A percentile compares a stretch with the other conserved stretches of the same genome.
These are phyloP conservation scores for Morpho helenor DNA, from an alignment of 2,888 invertebrate species.

Conservation along the genomic window DNA sequence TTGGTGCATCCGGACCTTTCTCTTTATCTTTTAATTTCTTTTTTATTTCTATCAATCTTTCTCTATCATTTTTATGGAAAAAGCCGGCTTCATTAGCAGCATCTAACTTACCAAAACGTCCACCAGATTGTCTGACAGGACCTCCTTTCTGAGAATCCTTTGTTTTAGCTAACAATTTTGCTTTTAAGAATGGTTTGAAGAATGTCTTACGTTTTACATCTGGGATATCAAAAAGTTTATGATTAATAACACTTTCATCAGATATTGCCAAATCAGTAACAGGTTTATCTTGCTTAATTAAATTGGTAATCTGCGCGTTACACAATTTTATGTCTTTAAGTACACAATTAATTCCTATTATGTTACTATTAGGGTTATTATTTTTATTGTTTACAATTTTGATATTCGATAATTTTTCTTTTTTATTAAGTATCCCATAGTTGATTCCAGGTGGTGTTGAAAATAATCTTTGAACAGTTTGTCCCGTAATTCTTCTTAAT, in stretches of 20 bases:
- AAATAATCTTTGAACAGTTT: background rate
- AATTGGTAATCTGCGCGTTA: too few relatives aligned
- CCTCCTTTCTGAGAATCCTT: background rate
- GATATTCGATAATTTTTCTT: background rate
- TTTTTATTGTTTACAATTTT: too few relatives aligned
- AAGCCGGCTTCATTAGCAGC: conserved; percentile 1
- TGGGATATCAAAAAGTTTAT: background rate
- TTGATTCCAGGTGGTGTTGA: background rate
- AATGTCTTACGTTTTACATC: background rate
- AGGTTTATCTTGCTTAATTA: too few relatives aligned
- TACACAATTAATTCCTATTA: too few relatives aligned
- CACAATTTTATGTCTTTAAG: too few relatives aligned
- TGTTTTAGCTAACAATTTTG: background rate
- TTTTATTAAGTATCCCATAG: background rate
- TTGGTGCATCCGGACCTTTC: background rate
- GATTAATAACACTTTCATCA: background rate
- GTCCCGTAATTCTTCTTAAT: conserved; percentile 5
- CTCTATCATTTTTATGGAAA: conserved; percentile 4
- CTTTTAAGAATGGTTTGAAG: background rate
- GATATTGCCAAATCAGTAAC: background rate
- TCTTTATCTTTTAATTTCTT: conserved; percentile 2
- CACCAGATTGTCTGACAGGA: background rate
- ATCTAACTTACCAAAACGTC: background rate
- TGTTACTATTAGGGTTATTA: too few relatives aligned
- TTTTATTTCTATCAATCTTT: conserved; percentile 1